Conservation (phyloP, 2,888 invertebrate genomes). For the Chirona hameri region DNA sequence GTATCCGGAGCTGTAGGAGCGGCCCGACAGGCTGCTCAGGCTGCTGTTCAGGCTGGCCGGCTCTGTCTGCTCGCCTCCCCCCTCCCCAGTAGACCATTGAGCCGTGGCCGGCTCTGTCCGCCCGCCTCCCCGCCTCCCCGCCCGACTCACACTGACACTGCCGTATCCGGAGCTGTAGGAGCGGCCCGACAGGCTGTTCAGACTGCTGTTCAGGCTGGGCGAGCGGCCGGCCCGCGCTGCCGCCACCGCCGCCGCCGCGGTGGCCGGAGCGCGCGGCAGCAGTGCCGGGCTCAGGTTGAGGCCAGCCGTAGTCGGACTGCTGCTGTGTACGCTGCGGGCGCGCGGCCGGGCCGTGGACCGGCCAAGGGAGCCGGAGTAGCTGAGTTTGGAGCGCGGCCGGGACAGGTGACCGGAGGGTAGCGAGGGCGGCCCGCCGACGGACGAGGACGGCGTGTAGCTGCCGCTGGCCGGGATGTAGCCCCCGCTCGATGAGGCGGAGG, state of each 20-base stretch:
- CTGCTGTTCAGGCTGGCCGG: slow-evolving; percentile 10
- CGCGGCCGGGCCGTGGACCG: slow-evolving; percentile 13
- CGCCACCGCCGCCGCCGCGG: not conserved
- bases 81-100: not conserved
- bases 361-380: slow-evolving; percentile 13
- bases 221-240: not conserved
- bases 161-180: slow-evolving; percentile 12
- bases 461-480: not conserved
- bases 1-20: slow-evolving; percentile 11
- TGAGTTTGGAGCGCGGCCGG: slow-evolving; percentile 22
- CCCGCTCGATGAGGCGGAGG: not conserved
- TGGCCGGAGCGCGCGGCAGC: not conserved
- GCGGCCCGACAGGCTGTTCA: not conserved
- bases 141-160: not conserved
- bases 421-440: not conserved
- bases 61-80: not conserved
- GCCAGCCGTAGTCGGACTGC: not conserved
- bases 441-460: not conserved
- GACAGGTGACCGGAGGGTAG: not conserved
- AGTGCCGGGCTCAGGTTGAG: slow-evolving; percentile 26
- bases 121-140: too few relatives aligned
- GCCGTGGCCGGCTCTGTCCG: too few relatives aligned
- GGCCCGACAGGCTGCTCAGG: not conserved
- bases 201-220: slow-evolving; percentile 12
- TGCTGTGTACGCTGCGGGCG: slow-evolving; percentile 6